These are phyloP conservation scores for Drosophila lacteicornis DNA, from an alignment of 1,140 invertebrate species.

Conservation along the genomic window DNA sequence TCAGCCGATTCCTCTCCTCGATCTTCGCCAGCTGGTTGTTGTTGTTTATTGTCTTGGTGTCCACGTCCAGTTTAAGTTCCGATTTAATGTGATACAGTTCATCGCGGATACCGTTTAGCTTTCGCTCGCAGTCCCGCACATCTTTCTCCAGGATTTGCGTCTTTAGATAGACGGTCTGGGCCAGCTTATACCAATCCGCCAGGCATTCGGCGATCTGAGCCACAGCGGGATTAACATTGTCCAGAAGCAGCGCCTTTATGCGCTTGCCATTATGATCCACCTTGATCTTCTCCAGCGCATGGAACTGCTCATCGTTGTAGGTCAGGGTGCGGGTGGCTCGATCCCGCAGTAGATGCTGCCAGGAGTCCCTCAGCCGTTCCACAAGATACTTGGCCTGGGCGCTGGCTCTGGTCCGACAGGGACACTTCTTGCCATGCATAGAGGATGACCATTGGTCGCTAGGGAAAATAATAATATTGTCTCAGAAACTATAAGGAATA, in stretches of 20 bases:
- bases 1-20: conserved; percentile 69
- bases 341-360: conserved; percentile 95
- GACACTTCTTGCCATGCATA: conserved; percentile 89
- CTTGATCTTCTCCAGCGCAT: conserved; percentile 93
- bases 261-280: conserved; percentile 89
- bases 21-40: conserved; percentile 79
- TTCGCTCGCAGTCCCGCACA: conserved; percentile 86
- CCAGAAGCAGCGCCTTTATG: conserved; percentile 88
- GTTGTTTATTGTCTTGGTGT: conserved; percentile 65
- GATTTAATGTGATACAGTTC: conserved; percentile 74
- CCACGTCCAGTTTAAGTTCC: conserved; percentile 69
- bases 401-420: conserved; percentile 88
- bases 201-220: conserved; percentile 89
- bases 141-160: conserved; percentile 90
- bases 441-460: conserved; percentile 90
- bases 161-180: conserved; percentile 90
- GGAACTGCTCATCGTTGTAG: conserved; percentile 97
- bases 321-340: conserved; percentile 93
- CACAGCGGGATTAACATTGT: conserved; percentile 88
- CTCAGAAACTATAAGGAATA: background rate
- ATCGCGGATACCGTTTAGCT: conserved; percentile 72
- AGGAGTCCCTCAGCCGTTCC: conserved; percentile 93
- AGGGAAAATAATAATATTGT: background rate
- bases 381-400: conserved; percentile 91
- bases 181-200: conserved; percentile 93